Evolutionary conservation across 2,113 vertebrate genomes (phyloP).

Genomic region (Nibea coibor): DNA sequence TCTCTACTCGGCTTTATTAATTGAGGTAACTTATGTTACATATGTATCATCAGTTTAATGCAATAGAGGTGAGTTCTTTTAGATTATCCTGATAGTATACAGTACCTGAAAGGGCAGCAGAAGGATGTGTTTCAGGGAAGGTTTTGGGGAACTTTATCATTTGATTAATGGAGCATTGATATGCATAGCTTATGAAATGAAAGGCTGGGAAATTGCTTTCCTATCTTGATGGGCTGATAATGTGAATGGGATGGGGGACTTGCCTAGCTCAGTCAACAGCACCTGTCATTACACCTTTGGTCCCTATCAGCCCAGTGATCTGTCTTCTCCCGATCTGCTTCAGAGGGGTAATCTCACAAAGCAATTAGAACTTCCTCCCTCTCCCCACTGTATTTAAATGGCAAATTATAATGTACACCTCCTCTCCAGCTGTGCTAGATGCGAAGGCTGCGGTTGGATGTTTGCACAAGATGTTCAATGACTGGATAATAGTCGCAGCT

Average conservation of each 20-base stretch:
- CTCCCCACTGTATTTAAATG: constrained; percentile 72
- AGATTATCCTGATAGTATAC: constrained; percentile 52
- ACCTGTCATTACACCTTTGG: constrained; percentile 80
- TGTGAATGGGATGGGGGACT: constrained; percentile 72
- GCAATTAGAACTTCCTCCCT: constrained; percentile 75
- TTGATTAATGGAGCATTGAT: constrained; percentile 82
- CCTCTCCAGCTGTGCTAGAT: constrained; percentile 54
- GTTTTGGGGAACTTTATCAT: constrained; percentile 75
- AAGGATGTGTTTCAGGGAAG: constrained; percentile 62
- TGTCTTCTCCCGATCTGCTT: constrained; percentile 67
- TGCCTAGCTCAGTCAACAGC: constrained; percentile 76
- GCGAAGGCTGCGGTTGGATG: constrained; percentile 27
- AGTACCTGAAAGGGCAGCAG: constrained; percentile 37
- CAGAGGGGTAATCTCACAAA: constrained; percentile 71
- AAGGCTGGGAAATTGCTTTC: constrained; percentile 75
- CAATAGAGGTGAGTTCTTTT: constrained; percentile 31
- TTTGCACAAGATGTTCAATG: constrained; percentile 48
- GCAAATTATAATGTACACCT: constrained; percentile 64
- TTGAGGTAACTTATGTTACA: constrained; percentile 24
- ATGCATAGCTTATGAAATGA: constrained; percentile 79
- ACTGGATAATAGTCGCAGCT: constrained; percentile 27
- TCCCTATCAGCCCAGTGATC: constrained; percentile 73
- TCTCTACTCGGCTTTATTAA: constrained; percentile 20
- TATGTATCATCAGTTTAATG: constrained; percentile 33
- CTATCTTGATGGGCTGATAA: constrained; percentile 78